phyloP scores from a whole-genome alignment of 2,888 invertebrate species.

The Muschampia plurimacula region DNA sequence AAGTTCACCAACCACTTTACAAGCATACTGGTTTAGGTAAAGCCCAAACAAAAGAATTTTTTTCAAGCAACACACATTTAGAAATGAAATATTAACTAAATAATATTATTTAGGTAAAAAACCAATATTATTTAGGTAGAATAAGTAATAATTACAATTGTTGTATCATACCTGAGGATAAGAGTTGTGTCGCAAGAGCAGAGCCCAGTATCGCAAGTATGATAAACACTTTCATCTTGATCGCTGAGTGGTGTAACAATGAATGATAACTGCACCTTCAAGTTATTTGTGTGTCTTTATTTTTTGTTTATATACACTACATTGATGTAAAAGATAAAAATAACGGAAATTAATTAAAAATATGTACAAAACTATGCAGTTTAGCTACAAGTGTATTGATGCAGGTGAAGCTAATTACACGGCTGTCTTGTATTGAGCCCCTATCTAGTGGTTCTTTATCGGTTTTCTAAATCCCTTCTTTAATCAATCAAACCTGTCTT shows the following conservation, averaged over 20 bases:
- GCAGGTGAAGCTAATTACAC: neutral
- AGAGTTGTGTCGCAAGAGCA: constrained; percentile 55
- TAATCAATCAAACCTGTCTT: constrained; percentile 12
- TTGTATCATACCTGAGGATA: constrained; percentile 62
- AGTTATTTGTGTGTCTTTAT: constrained; percentile 46
- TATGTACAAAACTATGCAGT: constrained; percentile 1
- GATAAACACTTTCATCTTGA: constrained; percentile 65
- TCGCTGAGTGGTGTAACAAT: constrained; percentile 47
- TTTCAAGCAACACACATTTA: too few species aligned
- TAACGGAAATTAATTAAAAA: constrained; percentile 1
- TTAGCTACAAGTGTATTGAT: constrained; percentile 12
- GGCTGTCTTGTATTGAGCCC: neutral
- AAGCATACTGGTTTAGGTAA: too few species aligned
- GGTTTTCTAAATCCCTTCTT: constrained; percentile 10
- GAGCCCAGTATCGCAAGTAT: constrained; percentile 55
- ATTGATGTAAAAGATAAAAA: neutral
- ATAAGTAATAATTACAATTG: neutral
- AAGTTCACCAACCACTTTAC: too few species aligned
- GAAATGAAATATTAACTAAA: neutral
- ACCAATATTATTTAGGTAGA: neutral
- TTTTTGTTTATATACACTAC: neutral
- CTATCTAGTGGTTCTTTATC: constrained; percentile 21
- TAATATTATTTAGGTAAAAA: neutral
- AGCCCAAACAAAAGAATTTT: too few species aligned
- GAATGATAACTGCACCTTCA: constrained; percentile 50